phyloP scores from a whole-genome alignment of 2,888 invertebrate species.

The Nipponacmea schrenckii region DNA sequence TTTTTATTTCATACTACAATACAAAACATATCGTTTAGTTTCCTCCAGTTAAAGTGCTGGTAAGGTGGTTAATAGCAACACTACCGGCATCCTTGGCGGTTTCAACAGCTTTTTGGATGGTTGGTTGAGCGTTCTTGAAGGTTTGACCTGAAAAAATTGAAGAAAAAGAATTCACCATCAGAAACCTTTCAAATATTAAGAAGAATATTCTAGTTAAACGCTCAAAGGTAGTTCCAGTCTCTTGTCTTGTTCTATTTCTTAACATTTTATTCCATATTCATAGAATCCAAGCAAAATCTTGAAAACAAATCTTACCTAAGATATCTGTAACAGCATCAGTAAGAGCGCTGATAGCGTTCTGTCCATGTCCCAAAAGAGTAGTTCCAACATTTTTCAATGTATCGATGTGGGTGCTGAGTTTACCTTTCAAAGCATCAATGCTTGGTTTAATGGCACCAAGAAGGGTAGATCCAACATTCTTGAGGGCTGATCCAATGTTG shows the following conservation, averaged over 20 bases:
- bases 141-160: not conserved
- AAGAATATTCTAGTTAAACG: too few relatives aligned
- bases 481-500: constrained; percentile 7
- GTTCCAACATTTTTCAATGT: constrained; percentile 13
- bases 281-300: too few relatives aligned
- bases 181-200: too few relatives aligned
- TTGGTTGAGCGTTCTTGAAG: constrained; percentile 8
- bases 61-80: not conserved
- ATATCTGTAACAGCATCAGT: constrained; percentile 14
- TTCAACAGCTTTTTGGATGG: constrained; percentile 6
- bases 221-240: too few relatives aligned
- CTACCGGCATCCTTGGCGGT: constrained; percentile 12
- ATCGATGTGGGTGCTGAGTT: constrained; percentile 13
- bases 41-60: not conserved
- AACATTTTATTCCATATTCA: too few relatives aligned
- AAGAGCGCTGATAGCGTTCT: constrained; percentile 15
- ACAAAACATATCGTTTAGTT: not conserved
- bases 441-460: constrained; percentile 14
- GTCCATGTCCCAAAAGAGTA: constrained; percentile 16
- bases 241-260: too few relatives aligned
- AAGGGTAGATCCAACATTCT: constrained; percentile 9
- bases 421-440: constrained; percentile 9
- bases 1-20: too few relatives aligned
- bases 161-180: too few relatives aligned
- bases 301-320: constrained; percentile 14